These are phyloP conservation scores for Oxyura jamaicensis DNA, from an alignment of 2,113 vertebrate genomes.

Conservation along the genomic window DNA sequence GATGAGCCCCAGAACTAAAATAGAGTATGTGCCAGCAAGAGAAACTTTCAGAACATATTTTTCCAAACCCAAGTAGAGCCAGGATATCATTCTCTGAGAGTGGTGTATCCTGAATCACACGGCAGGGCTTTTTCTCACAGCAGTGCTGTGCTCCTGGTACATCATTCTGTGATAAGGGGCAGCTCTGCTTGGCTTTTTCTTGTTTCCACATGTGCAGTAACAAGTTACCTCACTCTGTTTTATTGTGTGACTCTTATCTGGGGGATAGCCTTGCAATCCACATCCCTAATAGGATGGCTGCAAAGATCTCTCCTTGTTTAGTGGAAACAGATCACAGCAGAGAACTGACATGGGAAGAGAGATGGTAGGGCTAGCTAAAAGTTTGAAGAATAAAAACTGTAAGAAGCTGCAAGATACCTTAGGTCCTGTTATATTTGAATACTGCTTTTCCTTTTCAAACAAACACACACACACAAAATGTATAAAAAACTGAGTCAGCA, in stretches of 20 bases:
- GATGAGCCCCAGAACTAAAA: conserved; percentile 56
- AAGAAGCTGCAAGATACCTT: background rate
- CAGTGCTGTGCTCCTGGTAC: background rate
- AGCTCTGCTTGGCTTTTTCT: background rate
- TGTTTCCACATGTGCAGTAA: background rate
- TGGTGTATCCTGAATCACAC: background rate
- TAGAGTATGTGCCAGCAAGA: conserved; percentile 57
- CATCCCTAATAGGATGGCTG: background rate
- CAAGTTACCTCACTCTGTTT: background rate
- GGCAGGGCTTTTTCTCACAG: background rate
- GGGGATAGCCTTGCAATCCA: background rate
- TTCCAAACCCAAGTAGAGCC: conserved; percentile 22
- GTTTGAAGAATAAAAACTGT: background rate
- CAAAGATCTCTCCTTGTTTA: background rate
- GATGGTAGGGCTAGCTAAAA: background rate
- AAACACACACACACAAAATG: background rate
- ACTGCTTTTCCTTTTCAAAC: background rate
- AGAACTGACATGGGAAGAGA: background rate
- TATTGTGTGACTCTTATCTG: background rate
- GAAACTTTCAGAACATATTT: conserved; percentile 49
- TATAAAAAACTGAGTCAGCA: background rate
- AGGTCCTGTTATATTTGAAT: background rate
- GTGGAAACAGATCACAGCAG: background rate
- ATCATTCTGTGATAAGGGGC: background rate
- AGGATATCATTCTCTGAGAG: background rate